These are phyloP conservation scores for Phthorimaea operculella DNA, from an alignment of 1,140 invertebrate genomes.

Conservation along the genomic window DNA sequence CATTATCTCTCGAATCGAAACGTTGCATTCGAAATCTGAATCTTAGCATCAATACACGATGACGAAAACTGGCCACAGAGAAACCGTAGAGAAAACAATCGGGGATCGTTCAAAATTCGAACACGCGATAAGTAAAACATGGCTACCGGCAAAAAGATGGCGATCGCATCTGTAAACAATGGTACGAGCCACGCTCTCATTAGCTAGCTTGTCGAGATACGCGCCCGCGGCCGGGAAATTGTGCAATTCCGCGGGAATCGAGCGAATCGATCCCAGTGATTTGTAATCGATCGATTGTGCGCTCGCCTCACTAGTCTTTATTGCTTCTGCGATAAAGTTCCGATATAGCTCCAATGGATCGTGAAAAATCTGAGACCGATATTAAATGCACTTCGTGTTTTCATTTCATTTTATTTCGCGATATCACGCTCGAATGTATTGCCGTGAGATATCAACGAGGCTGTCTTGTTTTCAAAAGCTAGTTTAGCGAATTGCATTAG, in stretches of 20 bases:
- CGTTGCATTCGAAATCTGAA: constrained; percentile 10
- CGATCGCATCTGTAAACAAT: constrained; percentile 63
- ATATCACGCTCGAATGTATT: too few relatives aligned
- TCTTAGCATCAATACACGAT: constrained; percentile 27
- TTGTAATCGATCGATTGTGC: constrained; percentile 44
- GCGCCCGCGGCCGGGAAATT: constrained; percentile 29
- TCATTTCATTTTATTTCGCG: not conserved
- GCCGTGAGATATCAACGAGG: too few relatives aligned
- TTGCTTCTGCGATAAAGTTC: constrained; percentile 1
- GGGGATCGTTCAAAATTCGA: constrained; percentile 32
- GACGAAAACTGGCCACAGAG: constrained; percentile 40
- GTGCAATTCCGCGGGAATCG: constrained; percentile 44
- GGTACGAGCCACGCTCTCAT: constrained; percentile 55
- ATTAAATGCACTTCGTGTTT: constrained; percentile 8
- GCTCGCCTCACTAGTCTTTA: constrained; percentile 6
- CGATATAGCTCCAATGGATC: constrained; percentile 4
- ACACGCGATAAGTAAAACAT: constrained; percentile 55
- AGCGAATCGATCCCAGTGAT: constrained; percentile 37
- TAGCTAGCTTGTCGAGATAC: constrained; percentile 45
- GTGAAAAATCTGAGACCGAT: constrained; percentile 1
- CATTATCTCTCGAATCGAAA: constrained; percentile 15
- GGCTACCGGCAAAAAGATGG: constrained; percentile 49
- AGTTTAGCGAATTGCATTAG: too few relatives aligned
- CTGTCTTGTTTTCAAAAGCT: too few relatives aligned
- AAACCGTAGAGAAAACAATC: constrained; percentile 42